These are phyloP conservation scores for Trimorus sp. DNA, from an alignment of 2,888 invertebrate genomes.

Conservation along the genomic window DNA sequence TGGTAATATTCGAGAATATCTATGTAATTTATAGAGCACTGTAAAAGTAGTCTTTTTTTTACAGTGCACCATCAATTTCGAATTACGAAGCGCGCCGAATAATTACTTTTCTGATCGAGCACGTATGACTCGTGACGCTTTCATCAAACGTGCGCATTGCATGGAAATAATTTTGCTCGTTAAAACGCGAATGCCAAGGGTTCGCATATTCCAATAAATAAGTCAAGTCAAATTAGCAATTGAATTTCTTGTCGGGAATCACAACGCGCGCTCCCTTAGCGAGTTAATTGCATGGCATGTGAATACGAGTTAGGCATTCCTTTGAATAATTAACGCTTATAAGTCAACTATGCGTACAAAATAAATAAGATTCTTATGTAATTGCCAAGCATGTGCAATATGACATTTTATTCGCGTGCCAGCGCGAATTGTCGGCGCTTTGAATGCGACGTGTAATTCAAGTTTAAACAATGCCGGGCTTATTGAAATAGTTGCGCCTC, in stretches of 20 bases:
- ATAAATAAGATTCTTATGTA: conserved; percentile 62
- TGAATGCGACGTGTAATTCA: conserved; percentile 49
- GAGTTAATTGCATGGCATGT: conserved; percentile 57
- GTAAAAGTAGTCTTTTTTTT: no score
- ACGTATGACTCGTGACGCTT: background rate
- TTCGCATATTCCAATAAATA: conserved; percentile 52
- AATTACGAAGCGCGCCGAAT: no score
- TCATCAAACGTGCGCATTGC: background rate
- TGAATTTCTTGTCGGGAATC: conserved; percentile 61
- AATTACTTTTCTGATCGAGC: no score
- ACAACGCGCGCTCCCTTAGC: conserved; percentile 41
- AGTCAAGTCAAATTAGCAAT: conserved; percentile 54
- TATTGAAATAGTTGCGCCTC: conserved; percentile 56
- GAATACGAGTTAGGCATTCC: conserved; percentile 58
- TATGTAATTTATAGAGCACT: no score
- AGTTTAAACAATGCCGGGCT: conserved; percentile 46
- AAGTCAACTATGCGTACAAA: conserved; percentile 58
- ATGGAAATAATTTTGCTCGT: conserved; percentile 29
- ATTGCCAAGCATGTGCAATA: conserved; percentile 58
- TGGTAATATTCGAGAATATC: no score
- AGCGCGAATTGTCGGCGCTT: conserved; percentile 41
- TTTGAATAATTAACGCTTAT: conserved; percentile 62
- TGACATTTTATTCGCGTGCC: conserved; percentile 60
- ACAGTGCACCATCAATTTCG: no score
- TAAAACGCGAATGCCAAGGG: conserved; percentile 31